phyloP scores from a whole-genome alignment of 1,140 invertebrate species.

The Halesus radiatus region DNA sequence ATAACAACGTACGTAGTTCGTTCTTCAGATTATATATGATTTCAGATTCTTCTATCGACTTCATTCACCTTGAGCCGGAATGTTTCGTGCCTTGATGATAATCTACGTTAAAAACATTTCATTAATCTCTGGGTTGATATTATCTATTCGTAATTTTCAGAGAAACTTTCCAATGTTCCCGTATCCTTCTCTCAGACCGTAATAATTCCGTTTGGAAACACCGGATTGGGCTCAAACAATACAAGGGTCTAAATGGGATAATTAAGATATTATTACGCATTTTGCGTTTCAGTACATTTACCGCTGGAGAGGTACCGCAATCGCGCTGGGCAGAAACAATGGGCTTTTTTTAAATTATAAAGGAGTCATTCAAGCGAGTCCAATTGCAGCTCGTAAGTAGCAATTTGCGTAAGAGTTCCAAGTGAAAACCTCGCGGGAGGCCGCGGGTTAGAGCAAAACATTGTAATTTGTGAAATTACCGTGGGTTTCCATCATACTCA shows the following conservation, averaged over 20 bases:
- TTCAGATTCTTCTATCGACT: too few relatives aligned
- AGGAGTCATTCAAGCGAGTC: background rate
- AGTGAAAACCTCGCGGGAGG: too few relatives aligned
- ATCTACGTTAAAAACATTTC: too few relatives aligned
- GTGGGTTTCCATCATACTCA: background rate
- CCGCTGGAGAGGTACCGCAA: background rate
- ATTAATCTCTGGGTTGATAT: too few relatives aligned
- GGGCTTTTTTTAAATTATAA: slow-evolving; percentile 5
- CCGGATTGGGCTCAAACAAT: slow-evolving; percentile 17
- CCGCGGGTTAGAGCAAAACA: too few relatives aligned
- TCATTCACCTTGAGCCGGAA: too few relatives aligned
- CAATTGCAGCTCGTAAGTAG: background rate
- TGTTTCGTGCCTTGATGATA: too few relatives aligned
- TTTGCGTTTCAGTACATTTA: slow-evolving; percentile 9
- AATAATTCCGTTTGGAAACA: slow-evolving; percentile 17
- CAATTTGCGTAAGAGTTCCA: too few relatives aligned
- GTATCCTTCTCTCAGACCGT: background rate
- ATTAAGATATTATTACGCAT: slow-evolving; percentile 6
- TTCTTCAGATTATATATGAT: too few relatives aligned
- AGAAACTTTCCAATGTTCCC: background rate
- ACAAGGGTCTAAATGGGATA: background rate
- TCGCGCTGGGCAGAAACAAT: background rate
- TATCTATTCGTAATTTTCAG: background rate
- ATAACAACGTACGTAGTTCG: too few relatives aligned
- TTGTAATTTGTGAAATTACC: too few relatives aligned